Evolutionary conservation across 2,113 vertebrate genomes (phyloP).

Genomic region (Cebidichthys violaceus): DNA sequence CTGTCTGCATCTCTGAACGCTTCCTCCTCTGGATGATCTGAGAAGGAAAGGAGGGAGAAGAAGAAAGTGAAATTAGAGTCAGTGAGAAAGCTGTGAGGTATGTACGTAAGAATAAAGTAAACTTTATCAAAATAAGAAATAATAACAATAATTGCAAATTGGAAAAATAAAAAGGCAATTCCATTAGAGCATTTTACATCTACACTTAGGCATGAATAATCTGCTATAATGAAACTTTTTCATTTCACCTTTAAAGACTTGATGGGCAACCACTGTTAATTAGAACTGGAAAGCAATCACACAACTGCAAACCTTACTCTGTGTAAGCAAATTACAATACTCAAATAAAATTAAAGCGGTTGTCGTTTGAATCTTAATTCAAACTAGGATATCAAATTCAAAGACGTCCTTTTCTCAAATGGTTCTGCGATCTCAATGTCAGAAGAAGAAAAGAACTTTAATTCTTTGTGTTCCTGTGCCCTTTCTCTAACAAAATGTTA

Average conservation of each 20-base stretch:
- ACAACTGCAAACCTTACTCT: conserved; percentile 1
- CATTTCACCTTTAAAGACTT: conserved; percentile 19
- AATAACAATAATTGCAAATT: conserved; percentile 18
- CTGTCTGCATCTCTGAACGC: conserved; percentile 85
- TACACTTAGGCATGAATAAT: conserved; percentile 30
- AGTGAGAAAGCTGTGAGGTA: not conserved
- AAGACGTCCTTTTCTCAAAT: conserved; percentile 4
- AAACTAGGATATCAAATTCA: conserved; percentile 5
- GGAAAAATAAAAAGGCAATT: conserved; percentile 1
- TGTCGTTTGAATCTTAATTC: conserved; percentile 20
- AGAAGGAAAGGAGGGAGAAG: not conserved
- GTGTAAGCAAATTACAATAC: conserved; percentile 10
- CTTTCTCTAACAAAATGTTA: not conserved
- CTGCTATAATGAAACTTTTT: conserved; percentile 24
- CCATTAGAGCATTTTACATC: conserved; percentile 5
- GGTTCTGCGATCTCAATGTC: not conserved
- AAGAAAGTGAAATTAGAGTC: not conserved
- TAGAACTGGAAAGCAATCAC: conserved; percentile 13
- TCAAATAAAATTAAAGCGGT: not conserved
- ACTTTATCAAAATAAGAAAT: conserved; percentile 2
- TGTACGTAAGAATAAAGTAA: no score
- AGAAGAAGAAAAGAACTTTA: not conserved
- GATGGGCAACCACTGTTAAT: conserved; percentile 3
- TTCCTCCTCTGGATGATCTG: conserved; percentile 95
- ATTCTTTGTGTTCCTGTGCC: not conserved